These are phyloP conservation scores for Bactericera cockerelli DNA, from an alignment of 1,140 invertebrate species.

Conservation along the genomic window DNA sequence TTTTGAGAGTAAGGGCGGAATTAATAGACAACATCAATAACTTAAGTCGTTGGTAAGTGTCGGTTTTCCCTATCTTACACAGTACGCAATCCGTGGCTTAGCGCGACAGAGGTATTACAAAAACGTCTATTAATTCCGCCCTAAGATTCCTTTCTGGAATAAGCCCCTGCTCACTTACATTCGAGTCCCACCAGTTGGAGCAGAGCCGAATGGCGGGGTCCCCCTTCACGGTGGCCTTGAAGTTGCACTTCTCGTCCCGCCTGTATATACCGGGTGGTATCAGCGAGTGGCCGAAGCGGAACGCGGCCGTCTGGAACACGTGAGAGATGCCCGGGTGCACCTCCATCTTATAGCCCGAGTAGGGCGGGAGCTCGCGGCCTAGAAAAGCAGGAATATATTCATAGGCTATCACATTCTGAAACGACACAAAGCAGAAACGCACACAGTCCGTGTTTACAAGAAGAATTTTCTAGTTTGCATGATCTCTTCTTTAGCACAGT, in stretches of 20 bases:
- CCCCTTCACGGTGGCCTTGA: slow-evolving; percentile 52
- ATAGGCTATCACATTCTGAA: slow-evolving; percentile 90
- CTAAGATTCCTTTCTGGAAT: too few species aligned
- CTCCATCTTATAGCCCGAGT: slow-evolving; percentile 75
- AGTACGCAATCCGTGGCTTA: too few species aligned
- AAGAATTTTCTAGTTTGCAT: too few species aligned
- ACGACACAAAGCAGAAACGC: slow-evolving; percentile 23
- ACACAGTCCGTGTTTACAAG: too few species aligned
- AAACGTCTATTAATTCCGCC: too few species aligned
- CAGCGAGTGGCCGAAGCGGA: slow-evolving; percentile 90
- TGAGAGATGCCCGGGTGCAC: slow-evolving; percentile 91
- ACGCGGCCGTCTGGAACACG: slow-evolving; percentile 94
- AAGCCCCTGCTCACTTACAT: slow-evolving; percentile 62
- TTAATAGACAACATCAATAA: too few species aligned
- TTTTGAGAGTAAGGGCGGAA: too few species aligned
- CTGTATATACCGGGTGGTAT: slow-evolving; percentile 85
- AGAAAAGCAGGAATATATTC: slow-evolving; percentile 89
- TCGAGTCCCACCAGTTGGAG: slow-evolving; percentile 96
- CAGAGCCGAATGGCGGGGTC: slow-evolving; percentile 79
- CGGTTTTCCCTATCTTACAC: too few species aligned
- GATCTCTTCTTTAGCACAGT: too few species aligned
- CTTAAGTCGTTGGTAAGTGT: too few species aligned
- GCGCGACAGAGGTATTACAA: too few species aligned
- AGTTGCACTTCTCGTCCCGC: slow-evolving; percentile 67
- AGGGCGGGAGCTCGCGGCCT: slow-evolving; percentile 46